phyloP scores from a whole-genome alignment of 1,140 invertebrate genomes.

The Hydropsyche tenuis region DNA sequence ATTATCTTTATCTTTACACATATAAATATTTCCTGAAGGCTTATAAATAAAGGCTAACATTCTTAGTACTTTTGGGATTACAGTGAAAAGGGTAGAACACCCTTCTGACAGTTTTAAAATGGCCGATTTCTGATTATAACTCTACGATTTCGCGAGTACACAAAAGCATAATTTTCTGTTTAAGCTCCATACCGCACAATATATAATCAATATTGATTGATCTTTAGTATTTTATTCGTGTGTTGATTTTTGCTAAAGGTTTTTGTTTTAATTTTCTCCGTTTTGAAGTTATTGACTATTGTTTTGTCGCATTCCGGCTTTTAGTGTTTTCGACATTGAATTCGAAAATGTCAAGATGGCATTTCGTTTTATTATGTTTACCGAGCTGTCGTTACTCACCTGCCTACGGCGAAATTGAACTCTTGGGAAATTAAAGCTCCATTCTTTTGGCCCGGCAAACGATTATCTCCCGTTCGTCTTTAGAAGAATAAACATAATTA shows the following conservation, averaged over 20 bases:
- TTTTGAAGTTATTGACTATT: not conserved
- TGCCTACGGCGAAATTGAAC: conserved; percentile 37
- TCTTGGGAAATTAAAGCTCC: conserved; percentile 38
- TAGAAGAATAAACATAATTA: conserved; percentile 37
- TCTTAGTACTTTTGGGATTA: conserved; percentile 30
- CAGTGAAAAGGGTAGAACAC: conserved; percentile 31
- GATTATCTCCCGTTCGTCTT: conserved; percentile 34
- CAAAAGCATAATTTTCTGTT: conserved; percentile 2
- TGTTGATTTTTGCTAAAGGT: not conserved
- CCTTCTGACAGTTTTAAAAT: conserved; percentile 28
- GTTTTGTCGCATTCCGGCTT: not conserved
- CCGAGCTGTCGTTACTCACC: conserved; percentile 37
- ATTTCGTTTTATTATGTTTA: conserved; percentile 33
- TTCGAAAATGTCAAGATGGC: conserved; percentile 32
- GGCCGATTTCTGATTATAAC: conserved; percentile 34
- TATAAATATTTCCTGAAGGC: conserved; percentile 19
- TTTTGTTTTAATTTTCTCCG: not conserved
- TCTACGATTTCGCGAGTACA: conserved; percentile 3
- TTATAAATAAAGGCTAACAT: conserved; percentile 18
- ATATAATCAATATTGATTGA: not conserved
- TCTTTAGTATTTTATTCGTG: not conserved
- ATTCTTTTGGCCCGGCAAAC: conserved; percentile 27
- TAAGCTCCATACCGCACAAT: no score
- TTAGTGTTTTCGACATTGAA: conserved; percentile 5
- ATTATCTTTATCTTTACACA: conserved; percentile 2